Evolutionary conservation across 2,113 vertebrate genomes (phyloP).

Genomic region (Petrocephalus zakoni): DNA sequence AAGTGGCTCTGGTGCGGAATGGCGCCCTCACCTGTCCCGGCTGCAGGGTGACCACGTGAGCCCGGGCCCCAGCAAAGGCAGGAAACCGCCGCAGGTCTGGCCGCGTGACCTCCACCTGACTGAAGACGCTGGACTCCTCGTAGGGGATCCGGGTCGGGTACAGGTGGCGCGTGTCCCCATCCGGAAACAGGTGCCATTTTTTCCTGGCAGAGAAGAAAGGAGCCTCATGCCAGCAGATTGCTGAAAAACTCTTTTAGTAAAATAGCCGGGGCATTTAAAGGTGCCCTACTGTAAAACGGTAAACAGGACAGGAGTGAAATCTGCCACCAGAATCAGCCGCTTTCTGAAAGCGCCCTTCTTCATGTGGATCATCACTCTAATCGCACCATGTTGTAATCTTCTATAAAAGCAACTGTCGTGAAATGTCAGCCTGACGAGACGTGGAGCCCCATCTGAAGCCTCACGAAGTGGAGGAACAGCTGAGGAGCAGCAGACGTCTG

Average conservation of each 20-base stretch:
- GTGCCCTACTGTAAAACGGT: background rate
- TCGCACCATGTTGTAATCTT: background rate
- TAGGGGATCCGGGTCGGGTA: constrained; percentile 95
- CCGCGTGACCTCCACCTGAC: constrained; percentile 73
- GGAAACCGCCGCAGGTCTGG: constrained; percentile 77
- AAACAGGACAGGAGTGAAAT: background rate
- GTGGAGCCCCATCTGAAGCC: background rate
- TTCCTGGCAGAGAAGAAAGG: constrained; percentile 64
- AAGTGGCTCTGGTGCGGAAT: background rate
- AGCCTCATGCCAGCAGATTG: background rate
- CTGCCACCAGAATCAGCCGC: background rate
- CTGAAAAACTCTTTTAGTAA: background rate
- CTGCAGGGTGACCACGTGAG: constrained; percentile 69
- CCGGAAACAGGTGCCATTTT: constrained; percentile 88
- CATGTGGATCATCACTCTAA: background rate
- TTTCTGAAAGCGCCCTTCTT: background rate
- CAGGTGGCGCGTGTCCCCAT: constrained; percentile 73
- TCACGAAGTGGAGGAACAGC: background rate
- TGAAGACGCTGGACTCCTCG: constrained; percentile 96
- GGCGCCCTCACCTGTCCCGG: constrained; percentile 80
- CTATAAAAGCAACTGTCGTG: background rate
- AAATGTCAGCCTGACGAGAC: background rate
- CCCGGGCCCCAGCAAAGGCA: constrained; percentile 59
- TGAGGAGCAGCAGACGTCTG: background rate
- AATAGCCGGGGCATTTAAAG: background rate